These are phyloP conservation scores for Phoenicopterus ruber DNA, from an alignment of 2,113 vertebrate genomes.

Conservation along the genomic window DNA sequence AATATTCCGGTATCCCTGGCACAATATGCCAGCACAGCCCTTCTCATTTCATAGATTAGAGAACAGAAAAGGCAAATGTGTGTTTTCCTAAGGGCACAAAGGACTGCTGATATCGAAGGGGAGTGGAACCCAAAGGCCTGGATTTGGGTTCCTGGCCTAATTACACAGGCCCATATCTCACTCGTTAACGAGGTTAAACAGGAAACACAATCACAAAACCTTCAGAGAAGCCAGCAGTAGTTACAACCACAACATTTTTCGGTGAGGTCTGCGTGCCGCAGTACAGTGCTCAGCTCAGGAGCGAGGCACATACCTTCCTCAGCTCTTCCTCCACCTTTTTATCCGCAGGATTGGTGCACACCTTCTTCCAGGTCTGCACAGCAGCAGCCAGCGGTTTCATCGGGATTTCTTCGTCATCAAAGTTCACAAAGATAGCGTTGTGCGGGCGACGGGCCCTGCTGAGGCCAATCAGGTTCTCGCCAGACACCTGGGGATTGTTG, in stretches of 20 bases:
- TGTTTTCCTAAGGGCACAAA: neutral
- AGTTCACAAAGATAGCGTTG: conserved; percentile 93
- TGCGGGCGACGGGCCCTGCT: conserved; percentile 89
- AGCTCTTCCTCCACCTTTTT: conserved; percentile 79
- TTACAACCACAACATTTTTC: neutral
- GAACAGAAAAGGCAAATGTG: neutral
- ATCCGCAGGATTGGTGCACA: conserved; percentile 80
- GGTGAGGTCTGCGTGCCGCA: neutral
- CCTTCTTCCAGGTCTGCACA: conserved; percentile 78
- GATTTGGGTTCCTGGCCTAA: neutral
- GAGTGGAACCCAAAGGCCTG: neutral
- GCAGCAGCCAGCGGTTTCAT: conserved; percentile 83
- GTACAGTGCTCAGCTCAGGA: neutral
- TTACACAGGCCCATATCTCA: neutral
- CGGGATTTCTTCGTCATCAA: conserved; percentile 79
- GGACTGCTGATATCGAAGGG: neutral
- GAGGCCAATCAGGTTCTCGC: conserved; percentile 85
- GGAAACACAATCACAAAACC: neutral
- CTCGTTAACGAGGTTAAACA: neutral
- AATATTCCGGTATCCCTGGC: neutral
- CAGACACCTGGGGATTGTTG: conserved; percentile 67
- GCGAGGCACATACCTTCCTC: conserved; percentile 60
- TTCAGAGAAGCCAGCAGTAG: neutral
- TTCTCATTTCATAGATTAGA: neutral
- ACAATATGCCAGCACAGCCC: no score